A percentile compares a stretch with the other conserved stretches of the same genome.
These are phyloP conservation scores for Lasioglossum zephyrum DNA, from an alignment of 2,888 invertebrate genomes.

Conservation along the genomic window DNA sequence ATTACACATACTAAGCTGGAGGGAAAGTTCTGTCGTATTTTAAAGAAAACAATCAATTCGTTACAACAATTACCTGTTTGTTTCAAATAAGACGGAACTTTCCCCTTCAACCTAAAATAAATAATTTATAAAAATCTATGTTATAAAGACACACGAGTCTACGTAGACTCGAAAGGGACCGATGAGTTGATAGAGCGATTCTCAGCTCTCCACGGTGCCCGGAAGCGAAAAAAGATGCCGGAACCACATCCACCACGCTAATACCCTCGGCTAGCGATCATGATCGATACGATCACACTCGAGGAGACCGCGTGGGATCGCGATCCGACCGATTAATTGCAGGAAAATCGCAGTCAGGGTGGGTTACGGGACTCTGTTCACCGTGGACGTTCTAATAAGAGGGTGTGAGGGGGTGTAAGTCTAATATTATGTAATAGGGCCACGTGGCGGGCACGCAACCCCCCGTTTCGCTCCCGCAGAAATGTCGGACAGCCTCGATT, in stretches of 20 bases:
- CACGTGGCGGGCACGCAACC: constrained; percentile 66
- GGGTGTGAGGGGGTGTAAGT: constrained; percentile 58
- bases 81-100: too few relatives aligned
- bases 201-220: not conserved
- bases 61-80: too few relatives aligned
- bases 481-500: constrained; percentile 53
- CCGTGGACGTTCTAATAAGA: constrained; percentile 28
- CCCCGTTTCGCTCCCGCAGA: not conserved
- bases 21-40: too few relatives aligned
- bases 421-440: constrained; percentile 72
- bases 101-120: too few relatives aligned
- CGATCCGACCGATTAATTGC: constrained; percentile 19
- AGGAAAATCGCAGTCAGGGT: constrained; percentile 34
- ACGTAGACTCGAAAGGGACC: not conserved
- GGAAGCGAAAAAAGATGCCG: not conserved
- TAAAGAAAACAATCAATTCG: too few relatives aligned
- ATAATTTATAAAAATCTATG: too few relatives aligned
- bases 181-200: not conserved
- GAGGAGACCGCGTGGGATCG: constrained; percentile 68
- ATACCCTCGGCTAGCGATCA: constrained; percentile 12
- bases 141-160: not conserved
- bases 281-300: constrained; percentile 67
- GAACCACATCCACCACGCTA: constrained; percentile 21
- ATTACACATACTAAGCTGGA: too few relatives aligned
- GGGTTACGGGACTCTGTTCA: constrained; percentile 17